Conservation (phyloP, 2,113 vertebrate genomes). For the Coreoperca whiteheadi region DNA sequence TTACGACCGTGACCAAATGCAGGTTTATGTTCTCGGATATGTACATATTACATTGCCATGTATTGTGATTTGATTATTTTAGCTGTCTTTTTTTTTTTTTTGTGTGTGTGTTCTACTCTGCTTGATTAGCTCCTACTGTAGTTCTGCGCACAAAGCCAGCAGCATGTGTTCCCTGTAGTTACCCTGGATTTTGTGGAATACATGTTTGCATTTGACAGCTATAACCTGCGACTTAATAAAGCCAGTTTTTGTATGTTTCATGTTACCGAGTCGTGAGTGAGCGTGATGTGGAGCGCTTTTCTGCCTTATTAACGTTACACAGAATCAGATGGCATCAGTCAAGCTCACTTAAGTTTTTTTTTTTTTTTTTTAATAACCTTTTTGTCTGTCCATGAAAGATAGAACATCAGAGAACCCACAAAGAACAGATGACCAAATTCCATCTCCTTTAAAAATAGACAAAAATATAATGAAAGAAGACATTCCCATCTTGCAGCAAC, state of each 20-base stretch:
- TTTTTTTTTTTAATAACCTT: constrained; percentile 76
- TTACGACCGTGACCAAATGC: constrained; percentile 38
- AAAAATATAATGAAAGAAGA: constrained; percentile 75
- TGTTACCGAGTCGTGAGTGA: background rate
- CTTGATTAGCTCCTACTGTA: constrained; percentile 43
- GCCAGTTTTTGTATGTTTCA: constrained; percentile 75
- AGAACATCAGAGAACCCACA: constrained; percentile 84
- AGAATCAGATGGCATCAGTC: background rate
- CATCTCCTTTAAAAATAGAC: constrained; percentile 78
- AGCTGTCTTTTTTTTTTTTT: constrained; percentile 21
- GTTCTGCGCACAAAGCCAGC: constrained; percentile 40
- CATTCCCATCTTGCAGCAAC: constrained; percentile 71
- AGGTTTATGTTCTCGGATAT: constrained; percentile 45
- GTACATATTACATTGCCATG: constrained; percentile 62
- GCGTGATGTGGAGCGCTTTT: background rate
- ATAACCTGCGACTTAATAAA: constrained; percentile 80
- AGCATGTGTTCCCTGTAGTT: constrained; percentile 67
- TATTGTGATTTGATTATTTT: constrained; percentile 42
- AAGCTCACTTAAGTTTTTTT: constrained; percentile 48
- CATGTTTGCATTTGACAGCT: constrained; percentile 64
- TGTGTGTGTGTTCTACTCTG: constrained; percentile 8
- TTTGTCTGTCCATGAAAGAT: constrained; percentile 82
- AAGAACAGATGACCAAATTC: constrained; percentile 81
- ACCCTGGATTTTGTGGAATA: constrained; percentile 71
- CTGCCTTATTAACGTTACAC: background rate